Conservation (phyloP, 35 echinoderm and acorn worm genomes). For the Apostichopus japonicus region DNA sequence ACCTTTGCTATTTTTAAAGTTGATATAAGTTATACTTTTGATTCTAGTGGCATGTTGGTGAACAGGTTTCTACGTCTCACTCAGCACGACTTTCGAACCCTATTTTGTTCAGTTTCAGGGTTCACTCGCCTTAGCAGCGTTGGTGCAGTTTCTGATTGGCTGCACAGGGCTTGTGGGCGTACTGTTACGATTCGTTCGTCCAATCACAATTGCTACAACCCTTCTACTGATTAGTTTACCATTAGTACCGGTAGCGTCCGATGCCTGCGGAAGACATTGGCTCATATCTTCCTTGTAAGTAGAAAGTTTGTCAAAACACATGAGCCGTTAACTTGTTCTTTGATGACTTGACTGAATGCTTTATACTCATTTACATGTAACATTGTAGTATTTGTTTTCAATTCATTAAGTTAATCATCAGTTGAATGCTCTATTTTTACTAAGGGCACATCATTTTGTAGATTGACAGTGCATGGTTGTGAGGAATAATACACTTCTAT, state of each 20-base stretch:
- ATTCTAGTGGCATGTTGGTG: too few relatives aligned
- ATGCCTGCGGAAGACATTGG: slow-evolving; percentile 6
- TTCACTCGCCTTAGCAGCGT: not conserved
- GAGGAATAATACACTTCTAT: not conserved
- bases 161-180: slow-evolving; percentile 38
- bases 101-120: slow-evolving; percentile 23
- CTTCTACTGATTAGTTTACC: not conserved
- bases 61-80: too few relatives aligned
- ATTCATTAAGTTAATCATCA: not conserved
- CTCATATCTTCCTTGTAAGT: not conserved
- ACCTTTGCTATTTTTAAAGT: too few relatives aligned
- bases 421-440: too few relatives aligned
- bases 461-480: not conserved
- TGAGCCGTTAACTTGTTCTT: not conserved
- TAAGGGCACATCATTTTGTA: too few relatives aligned
- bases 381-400: not conserved
- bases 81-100: too few relatives aligned
- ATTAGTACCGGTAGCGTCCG: slow-evolving; percentile 4
- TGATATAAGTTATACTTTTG: too few relatives aligned
- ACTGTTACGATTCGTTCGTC: slow-evolving; percentile 30
- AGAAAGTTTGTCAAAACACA: not conserved
- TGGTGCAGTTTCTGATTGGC: slow-evolving; percentile 22
- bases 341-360: not conserved
- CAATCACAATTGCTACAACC: slow-evolving; percentile 24
- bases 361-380: not conserved